Conservation (phyloP, 1,140 invertebrate genomes). For the Diploscapter pachys region DNA sequence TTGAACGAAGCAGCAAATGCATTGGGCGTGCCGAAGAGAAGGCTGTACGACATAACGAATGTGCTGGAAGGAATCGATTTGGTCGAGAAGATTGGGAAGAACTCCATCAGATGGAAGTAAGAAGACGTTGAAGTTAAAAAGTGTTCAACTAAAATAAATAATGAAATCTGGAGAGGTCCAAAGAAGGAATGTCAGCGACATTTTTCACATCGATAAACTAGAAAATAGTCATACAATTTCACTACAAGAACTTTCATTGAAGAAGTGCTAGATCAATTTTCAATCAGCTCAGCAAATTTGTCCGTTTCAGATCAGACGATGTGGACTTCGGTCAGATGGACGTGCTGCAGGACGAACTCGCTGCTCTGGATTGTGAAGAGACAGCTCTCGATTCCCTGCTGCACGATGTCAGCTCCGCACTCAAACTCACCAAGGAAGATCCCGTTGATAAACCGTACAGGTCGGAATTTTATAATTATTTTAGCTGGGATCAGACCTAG, state of each 20-base stretch:
- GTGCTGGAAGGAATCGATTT: slow-evolving; percentile 66
- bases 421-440: slow-evolving; percentile 49
- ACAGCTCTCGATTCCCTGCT: slow-evolving; percentile 41
- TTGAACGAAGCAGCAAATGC: slow-evolving; percentile 53
- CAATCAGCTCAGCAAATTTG: not conserved
- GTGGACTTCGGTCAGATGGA: slow-evolving; percentile 32
- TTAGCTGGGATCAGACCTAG: not conserved
- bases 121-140: slow-evolving; percentile 14
- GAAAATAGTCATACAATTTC: not conserved
- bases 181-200: too few relatives aligned
- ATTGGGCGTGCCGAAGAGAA: slow-evolving; percentile 56
- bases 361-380: slow-evolving; percentile 39
- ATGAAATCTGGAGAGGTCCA: not conserved
- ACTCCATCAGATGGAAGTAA: slow-evolving; percentile 59
- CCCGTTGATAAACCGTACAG: slow-evolving; percentile 50
- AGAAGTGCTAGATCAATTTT: slow-evolving; percentile 6
- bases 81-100: slow-evolving; percentile 66
- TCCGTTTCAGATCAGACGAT: slow-evolving; percentile 11
- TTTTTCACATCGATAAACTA: not conserved
- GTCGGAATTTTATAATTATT: slow-evolving; percentile 33
- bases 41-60: slow-evolving; percentile 66
- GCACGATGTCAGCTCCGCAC: slow-evolving; percentile 34
- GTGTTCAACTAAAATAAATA: not conserved
- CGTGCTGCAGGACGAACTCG: slow-evolving; percentile 37
- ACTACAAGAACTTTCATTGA: not conserved